A percentile compares a stretch with the other conserved stretches of the same genome.
phyloP scores from a whole-genome alignment of 2,797 vertebrate species.

The Pseudochaenichthys georgianus region DNA sequence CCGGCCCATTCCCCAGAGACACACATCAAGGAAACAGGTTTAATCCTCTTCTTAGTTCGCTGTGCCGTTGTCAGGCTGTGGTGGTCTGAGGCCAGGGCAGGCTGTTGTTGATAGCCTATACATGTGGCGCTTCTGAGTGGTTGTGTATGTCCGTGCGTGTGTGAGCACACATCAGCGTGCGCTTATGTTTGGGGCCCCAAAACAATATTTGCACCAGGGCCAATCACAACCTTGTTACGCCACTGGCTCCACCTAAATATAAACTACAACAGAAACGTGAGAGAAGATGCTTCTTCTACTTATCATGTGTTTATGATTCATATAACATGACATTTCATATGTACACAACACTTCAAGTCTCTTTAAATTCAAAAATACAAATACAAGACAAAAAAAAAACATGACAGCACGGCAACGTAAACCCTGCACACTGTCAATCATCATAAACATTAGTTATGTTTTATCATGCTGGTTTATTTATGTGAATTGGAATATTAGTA shows the following conservation, averaged over 20 bases:
- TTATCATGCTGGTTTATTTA: conserved; percentile 66
- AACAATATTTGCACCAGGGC: too few relatives aligned
- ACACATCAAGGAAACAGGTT: too few relatives aligned
- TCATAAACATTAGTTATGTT: conserved; percentile 42
- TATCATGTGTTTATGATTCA: conserved; percentile 38
- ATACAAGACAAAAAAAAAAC: conserved; percentile 19
- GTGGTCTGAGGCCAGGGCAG: too few relatives aligned
- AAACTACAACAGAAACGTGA: conserved; percentile 23
- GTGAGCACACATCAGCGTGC: too few relatives aligned
- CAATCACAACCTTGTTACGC: too few relatives aligned
- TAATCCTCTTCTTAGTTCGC: too few relatives aligned
- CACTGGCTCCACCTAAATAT: conserved; percentile 13
- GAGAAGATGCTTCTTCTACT: conserved; percentile 17
- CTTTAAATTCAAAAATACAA: conserved; percentile 33
- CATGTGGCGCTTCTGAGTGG: too few relatives aligned
- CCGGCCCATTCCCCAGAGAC: too few relatives aligned
- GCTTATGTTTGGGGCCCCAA: too few relatives aligned
- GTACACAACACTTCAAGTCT: conserved; percentile 66
- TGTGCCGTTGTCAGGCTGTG: too few relatives aligned
- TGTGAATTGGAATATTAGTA: conserved; percentile 52
- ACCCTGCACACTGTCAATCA: conserved; percentile 42
- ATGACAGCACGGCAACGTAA: conserved; percentile 21
- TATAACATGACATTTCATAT: conserved; percentile 47
- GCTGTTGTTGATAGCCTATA: too few relatives aligned
- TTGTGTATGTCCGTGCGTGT: too few relatives aligned